Evolutionary conservation across 2,113 vertebrate species (phyloP).

Genomic region (Cyprinodon variegatus): DNA sequence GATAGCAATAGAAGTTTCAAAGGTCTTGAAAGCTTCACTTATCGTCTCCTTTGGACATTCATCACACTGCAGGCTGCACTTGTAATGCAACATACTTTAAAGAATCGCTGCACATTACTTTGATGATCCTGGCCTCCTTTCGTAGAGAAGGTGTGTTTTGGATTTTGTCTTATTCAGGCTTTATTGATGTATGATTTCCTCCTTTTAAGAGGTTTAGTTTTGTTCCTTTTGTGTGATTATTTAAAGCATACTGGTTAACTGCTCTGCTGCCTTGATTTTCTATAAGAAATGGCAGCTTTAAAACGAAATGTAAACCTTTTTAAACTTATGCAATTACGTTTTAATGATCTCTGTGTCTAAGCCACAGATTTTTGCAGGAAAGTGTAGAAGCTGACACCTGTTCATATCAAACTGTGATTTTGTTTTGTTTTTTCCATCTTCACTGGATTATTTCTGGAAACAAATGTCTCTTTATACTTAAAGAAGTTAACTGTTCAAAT

Average conservation of each 20-base stretch:
- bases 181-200: slow-evolving; percentile 27
- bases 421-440: slow-evolving; percentile 24
- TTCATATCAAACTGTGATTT: slow-evolving; percentile 34
- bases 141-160: slow-evolving; percentile 47
- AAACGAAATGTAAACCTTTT: slow-evolving; percentile 44
- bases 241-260: slow-evolving; percentile 54
- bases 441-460: slow-evolving; percentile 48
- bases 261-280: slow-evolving; percentile 51
- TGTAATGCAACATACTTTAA: slow-evolving; percentile 42
- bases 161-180: slow-evolving; percentile 36
- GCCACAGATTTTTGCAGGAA: slow-evolving; percentile 33
- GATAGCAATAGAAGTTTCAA: slow-evolving; percentile 60
- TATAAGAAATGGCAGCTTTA: slow-evolving; percentile 38
- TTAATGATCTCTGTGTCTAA: slow-evolving; percentile 37
- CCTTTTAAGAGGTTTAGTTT: slow-evolving; percentile 33
- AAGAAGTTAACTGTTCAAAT: slow-evolving; percentile 31
- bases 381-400: slow-evolving; percentile 42
- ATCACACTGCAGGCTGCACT: slow-evolving; percentile 36
- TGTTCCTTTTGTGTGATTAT: slow-evolving; percentile 58
- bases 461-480: slow-evolving; percentile 45
- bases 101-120: slow-evolving; percentile 25
- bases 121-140: slow-evolving; percentile 59
- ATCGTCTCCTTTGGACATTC: slow-evolving; percentile 53
- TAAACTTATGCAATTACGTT: slow-evolving; percentile 49
- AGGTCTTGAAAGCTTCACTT: slow-evolving; percentile 55